Conservation (phyloP, 2,113 vertebrate species). For the Pluvianellus socialis region DNA sequence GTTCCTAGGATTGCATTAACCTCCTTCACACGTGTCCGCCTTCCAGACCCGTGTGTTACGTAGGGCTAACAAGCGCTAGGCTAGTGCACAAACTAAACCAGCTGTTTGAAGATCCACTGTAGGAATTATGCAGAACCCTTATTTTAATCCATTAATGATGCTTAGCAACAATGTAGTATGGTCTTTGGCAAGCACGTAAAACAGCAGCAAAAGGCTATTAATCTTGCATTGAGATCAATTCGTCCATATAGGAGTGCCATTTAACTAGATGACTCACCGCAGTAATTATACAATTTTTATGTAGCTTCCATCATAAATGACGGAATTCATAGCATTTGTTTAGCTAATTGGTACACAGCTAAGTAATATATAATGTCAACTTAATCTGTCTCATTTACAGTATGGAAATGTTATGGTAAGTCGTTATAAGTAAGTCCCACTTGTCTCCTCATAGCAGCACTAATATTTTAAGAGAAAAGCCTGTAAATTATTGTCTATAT, state of each 20-base stretch:
- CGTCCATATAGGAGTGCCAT: constrained; percentile 29
- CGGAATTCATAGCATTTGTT: constrained; percentile 39
- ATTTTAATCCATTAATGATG: constrained; percentile 67
- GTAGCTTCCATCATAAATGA: constrained; percentile 51
- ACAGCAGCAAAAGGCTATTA: constrained; percentile 58
- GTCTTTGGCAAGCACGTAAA: constrained; percentile 54
- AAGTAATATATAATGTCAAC: constrained; percentile 8
- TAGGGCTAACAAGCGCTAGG: constrained; percentile 60
- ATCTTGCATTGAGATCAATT: constrained; percentile 36
- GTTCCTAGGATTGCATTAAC: constrained; percentile 84
- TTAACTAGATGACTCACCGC: constrained; percentile 54
- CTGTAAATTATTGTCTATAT: constrained; percentile 50
- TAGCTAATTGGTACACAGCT: constrained; percentile 42
- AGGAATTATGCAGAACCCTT: constrained; percentile 51
- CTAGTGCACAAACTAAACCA: constrained; percentile 32
- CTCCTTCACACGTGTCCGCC: background rate
- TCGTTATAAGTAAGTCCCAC: background rate
- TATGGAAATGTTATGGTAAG: background rate
- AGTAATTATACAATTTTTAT: constrained; percentile 30
- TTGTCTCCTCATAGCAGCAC: constrained; percentile 6
- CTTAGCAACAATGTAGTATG: constrained; percentile 51
- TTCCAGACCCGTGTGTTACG: background rate
- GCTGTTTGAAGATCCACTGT: constrained; percentile 27
- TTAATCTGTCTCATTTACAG: constrained; percentile 16
- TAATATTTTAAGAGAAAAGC: constrained; percentile 38